Conservation (phyloP, 2,113 vertebrate species). For the rat (Rattus norvegicus) region GRCr8 NC_086022.1:83710001-83710500, state of each 20-base stretch:
- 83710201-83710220: constrained; percentile 79
- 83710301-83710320: constrained; percentile 74
- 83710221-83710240: constrained; percentile 83
- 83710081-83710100: constrained; percentile 62
- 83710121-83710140: constrained; percentile 82
- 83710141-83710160: constrained; percentile 72
- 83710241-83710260: constrained; percentile 80
- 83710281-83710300: constrained; percentile 79
- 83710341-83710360: constrained; percentile 63
- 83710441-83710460: constrained; percentile 77
- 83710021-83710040: constrained; percentile 50
- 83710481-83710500: constrained; percentile 74
- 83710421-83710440: constrained; percentile 64
- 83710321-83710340: constrained; percentile 65
- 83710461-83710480: constrained; percentile 76
- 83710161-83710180: constrained; percentile 83
- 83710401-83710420: constrained; percentile 58
- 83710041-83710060: constrained; percentile 74
- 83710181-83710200: constrained; percentile 77
- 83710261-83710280: constrained; percentile 69
- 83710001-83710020: constrained; percentile 73
- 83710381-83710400: constrained; percentile 1
- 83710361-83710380: constrained; percentile 46
- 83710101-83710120: constrained; percentile 81
- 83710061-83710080: constrained; percentile 69